phyloP scores from a whole-genome alignment of 2,888 invertebrate species.

The Cyrtodaria siliqua region DNA sequence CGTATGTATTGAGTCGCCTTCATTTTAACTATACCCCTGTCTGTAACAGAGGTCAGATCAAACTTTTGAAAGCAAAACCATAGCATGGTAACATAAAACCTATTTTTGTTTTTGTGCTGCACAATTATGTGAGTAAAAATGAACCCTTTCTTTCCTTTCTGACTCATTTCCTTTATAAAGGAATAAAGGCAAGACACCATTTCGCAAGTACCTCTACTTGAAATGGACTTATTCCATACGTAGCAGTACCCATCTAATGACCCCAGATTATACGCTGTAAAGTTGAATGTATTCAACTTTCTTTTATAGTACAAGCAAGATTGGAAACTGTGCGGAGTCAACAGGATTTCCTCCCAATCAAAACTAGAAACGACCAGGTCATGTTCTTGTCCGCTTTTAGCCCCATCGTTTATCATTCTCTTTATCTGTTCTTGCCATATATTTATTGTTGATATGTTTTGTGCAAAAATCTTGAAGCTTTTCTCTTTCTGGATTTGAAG shows the following conservation, averaged over 20 bases:
- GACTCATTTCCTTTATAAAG: constrained; percentile 18
- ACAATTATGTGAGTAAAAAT: not conserved
- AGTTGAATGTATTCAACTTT: constrained; percentile 36
- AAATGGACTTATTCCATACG: constrained; percentile 45
- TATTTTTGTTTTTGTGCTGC: not conserved
- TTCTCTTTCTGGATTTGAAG: not conserved
- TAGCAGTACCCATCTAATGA: constrained; percentile 24
- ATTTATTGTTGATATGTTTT: constrained; percentile 29
- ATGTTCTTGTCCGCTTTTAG: constrained; percentile 5
- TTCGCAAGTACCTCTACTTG: constrained; percentile 42
- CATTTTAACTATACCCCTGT: no score
- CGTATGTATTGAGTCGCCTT: no score
- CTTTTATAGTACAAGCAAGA: constrained; percentile 44
- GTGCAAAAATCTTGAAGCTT: constrained; percentile 11
- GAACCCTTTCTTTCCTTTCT: constrained; percentile 30
- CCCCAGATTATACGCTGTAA: constrained; percentile 42
- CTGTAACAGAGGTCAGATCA: constrained; percentile 1
- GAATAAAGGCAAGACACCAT: constrained; percentile 39
- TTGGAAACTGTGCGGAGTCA: constrained; percentile 49
- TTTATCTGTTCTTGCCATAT: constrained; percentile 30
- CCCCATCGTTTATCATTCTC: constrained; percentile 20
- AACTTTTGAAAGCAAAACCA: constrained; percentile 45
- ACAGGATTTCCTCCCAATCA: constrained; percentile 42
- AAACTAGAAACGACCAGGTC: constrained; percentile 28
- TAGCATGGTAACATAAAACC: constrained; percentile 30